phyloP scores from a whole-genome alignment of 2,888 invertebrate species.

The Nipponacmea schrenckii region DNA sequence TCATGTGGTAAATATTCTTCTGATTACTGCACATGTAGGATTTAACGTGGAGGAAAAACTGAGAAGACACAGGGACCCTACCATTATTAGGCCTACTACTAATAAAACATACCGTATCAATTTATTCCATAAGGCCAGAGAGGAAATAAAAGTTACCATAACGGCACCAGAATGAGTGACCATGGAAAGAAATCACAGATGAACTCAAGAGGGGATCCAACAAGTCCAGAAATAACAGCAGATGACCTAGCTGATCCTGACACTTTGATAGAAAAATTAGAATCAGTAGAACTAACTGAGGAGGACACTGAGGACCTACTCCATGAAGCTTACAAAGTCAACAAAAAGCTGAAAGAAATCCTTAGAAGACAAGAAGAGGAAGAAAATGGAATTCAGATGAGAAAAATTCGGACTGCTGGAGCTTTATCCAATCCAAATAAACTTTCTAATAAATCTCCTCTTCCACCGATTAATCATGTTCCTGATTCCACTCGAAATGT shows the following conservation, averaged over 20 bases:
- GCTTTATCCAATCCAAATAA: not conserved
- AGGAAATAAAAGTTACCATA: no score
- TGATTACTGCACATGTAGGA: no score
- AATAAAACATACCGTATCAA: no score
- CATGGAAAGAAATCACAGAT: no score
- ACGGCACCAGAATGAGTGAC: no score
- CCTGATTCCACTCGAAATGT: not conserved
- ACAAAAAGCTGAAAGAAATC: conserved; percentile 49
- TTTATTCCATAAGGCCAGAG: no score
- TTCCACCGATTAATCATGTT: not conserved
- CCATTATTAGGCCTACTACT: no score
- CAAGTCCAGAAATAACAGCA: not conserved
- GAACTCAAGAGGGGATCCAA: no score
- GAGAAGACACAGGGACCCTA: no score
- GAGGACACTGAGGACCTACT: conserved; percentile 54
- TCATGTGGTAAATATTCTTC: no score
- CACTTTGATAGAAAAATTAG: conserved; percentile 44
- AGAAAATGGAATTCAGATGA: not conserved
- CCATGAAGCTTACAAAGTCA: conserved; percentile 53
- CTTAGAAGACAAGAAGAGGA: conserved; percentile 37
- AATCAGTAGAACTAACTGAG: conserved; percentile 48
- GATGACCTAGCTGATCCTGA: conserved; percentile 43
- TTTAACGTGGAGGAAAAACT: no score
- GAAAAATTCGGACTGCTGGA: not conserved
- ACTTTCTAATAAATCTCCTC: conserved; percentile 3